Percentiles rank a stretch among this genome's conserved stretches.
phyloP scores from a whole-genome alignment of 2,797 vertebrate genomes.

The Botia almorhae region DNA sequence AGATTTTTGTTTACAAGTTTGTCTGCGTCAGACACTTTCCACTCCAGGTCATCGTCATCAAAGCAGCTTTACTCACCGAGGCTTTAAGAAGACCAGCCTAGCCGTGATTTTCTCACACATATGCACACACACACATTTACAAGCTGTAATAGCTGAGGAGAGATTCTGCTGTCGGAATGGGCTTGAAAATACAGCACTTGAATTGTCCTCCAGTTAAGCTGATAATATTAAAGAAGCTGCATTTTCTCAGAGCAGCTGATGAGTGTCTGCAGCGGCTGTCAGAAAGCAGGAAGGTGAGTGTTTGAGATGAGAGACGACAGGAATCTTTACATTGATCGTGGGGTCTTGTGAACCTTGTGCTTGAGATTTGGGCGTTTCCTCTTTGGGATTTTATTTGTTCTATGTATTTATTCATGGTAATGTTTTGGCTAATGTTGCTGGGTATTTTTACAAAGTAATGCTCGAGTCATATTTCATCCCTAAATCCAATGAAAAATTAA shows the following conservation, averaged over 20 bases:
- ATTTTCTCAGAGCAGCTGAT: slow-evolving; percentile 72
- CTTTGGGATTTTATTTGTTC: not conserved
- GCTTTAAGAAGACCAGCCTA: slow-evolving; percentile 62
- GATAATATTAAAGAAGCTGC: slow-evolving; percentile 75
- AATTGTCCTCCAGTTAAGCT: slow-evolving; percentile 65
- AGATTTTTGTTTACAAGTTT: slow-evolving; percentile 23
- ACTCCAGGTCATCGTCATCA: slow-evolving; percentile 63
- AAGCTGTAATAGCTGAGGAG: not conserved
- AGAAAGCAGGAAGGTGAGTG: slow-evolving; percentile 73
- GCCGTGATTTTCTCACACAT: not conserved
- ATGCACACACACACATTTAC: not conserved
- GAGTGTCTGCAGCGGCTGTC: slow-evolving; percentile 72
- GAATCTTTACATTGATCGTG: not conserved
- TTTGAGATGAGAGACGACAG: not conserved
- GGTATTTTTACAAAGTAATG: no score
- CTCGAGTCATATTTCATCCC: no score
- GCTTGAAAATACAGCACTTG: slow-evolving; percentile 67
- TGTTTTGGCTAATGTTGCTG: not conserved
- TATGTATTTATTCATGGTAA: not conserved
- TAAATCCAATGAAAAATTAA: no score
- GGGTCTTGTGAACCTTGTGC: not conserved
- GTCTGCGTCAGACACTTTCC: slow-evolving; percentile 12
- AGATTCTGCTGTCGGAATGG: slow-evolving; percentile 18
- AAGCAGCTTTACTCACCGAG: slow-evolving; percentile 65
- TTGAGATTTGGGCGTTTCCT: not conserved